These are phyloP conservation scores for Corvus hawaiiensis DNA, from an alignment of 2,113 vertebrate genomes.

Conservation along the genomic window DNA sequence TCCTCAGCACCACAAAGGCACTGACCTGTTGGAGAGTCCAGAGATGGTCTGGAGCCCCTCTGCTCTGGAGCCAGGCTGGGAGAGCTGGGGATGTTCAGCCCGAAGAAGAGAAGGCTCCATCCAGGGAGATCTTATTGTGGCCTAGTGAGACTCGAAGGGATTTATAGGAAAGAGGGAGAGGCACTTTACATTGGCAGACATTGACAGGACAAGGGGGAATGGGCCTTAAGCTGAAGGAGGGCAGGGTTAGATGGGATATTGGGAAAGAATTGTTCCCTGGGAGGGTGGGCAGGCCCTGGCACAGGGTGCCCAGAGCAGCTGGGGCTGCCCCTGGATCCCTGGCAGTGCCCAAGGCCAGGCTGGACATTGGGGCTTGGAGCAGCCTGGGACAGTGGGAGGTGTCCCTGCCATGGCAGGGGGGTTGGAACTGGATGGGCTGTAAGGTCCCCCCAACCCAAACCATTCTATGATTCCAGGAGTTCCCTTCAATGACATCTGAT, in stretches of 20 bases:
- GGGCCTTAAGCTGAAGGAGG: not conserved
- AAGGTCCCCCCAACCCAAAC: not conserved
- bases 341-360: fast-evolving
- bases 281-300: not conserved
- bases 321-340: not conserved
- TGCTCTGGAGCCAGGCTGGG: not conserved
- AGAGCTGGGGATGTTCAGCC: not conserved
- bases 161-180: not conserved
- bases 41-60: not conserved
- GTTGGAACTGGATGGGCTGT: not conserved
- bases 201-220: not conserved
- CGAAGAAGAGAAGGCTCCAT: not conserved
- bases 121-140: not conserved
- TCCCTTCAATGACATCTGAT: not conserved
- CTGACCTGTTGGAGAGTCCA: not conserved
- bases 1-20: not conserved
- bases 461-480: not conserved
- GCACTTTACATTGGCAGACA: not conserved
- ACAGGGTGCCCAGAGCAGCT: not conserved
- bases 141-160: not conserved
- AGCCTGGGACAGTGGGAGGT: fast-evolving
- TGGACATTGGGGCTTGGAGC: not conserved
- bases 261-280: not conserved
- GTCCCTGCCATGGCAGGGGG: not conserved
- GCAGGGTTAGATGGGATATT: not conserved